These are phyloP conservation scores for Phaethornis superciliosus DNA, from an alignment of 2,113 vertebrate species.

Conservation along the genomic window DNA sequence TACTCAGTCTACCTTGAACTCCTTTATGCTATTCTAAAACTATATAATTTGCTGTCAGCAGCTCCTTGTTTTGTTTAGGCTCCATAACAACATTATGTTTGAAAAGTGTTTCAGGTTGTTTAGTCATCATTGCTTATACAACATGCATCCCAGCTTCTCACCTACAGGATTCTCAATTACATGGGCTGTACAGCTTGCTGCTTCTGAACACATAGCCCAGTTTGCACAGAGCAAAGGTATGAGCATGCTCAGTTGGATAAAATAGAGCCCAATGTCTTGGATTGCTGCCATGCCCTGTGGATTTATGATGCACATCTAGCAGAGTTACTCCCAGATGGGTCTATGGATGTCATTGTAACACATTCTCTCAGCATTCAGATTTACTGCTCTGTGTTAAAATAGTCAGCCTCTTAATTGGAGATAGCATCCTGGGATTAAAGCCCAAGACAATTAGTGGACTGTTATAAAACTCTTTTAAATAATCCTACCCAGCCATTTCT, in stretches of 20 bases:
- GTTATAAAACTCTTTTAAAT: constrained; percentile 30
- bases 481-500: background rate
- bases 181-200: background rate
- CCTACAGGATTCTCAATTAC: background rate
- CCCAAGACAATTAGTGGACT: background rate
- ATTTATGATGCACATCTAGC: background rate
- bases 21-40: constrained; percentile 14
- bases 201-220: background rate
- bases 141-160: background rate
- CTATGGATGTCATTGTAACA: background rate
- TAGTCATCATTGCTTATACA: background rate
- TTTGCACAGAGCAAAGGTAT: background rate
- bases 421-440: constrained; percentile 34
- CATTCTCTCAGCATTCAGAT: background rate
- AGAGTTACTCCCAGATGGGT: constrained; percentile 10
- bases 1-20: background rate
- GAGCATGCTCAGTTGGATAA: background rate
- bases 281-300: background rate
- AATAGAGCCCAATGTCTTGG: background rate
- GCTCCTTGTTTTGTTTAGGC: background rate
- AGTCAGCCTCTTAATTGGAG: background rate
- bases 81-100: background rate
- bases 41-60: constrained; percentile 17
- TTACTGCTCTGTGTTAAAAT: background rate
- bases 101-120: constrained; percentile 42